These are phyloP conservation scores for Phalacrocorax pelagicus DNA, from an alignment of 2,113 vertebrate genomes.

Conservation along the genomic window DNA sequence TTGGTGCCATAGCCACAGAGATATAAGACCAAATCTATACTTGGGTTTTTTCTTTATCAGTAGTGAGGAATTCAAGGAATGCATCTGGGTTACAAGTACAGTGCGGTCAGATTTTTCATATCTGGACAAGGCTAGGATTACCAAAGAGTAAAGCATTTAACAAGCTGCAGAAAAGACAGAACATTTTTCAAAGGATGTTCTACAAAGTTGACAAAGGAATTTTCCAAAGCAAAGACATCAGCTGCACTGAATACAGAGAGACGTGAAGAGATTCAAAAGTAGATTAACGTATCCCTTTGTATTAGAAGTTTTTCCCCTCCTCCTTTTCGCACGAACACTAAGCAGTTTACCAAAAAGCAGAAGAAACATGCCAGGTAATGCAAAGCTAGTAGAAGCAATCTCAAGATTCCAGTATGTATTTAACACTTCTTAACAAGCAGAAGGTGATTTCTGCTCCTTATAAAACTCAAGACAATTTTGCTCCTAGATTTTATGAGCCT, in stretches of 20 bases:
- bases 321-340: background rate
- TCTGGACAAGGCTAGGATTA: background rate
- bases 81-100: background rate
- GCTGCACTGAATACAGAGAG: background rate
- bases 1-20: background rate
- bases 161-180: background rate
- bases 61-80: background rate
- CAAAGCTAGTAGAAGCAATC: background rate
- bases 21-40: background rate
- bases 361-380: background rate
- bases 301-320: background rate
- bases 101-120: background rate
- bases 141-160: background rate
- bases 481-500: background rate
- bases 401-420: background rate
- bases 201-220: background rate
- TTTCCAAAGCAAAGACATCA: background rate
- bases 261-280: background rate
- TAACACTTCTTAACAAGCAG: background rate
- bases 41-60: background rate
- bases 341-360: background rate
- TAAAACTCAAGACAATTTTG: background rate
- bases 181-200: background rate
- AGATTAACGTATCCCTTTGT: background rate
- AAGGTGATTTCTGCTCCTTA: background rate